Base-by-base conservation (phyloP, 2,113 vertebrate species). In the Limnothrissa miodon region DNA sequence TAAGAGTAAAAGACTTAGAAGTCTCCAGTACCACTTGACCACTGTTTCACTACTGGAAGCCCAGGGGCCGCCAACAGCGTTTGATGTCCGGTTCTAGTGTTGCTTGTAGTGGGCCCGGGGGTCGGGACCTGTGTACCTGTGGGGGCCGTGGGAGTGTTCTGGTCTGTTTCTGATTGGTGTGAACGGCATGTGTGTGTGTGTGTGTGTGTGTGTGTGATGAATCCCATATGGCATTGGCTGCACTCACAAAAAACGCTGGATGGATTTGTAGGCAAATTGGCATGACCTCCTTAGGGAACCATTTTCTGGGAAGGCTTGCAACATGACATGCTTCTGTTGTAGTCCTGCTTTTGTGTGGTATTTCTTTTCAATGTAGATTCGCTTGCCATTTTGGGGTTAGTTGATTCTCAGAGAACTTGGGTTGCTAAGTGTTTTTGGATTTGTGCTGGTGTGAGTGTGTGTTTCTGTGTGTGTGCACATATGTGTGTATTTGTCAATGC, bases 91-190 rank as follows among this genome's bases (percentile, higher is more conserved):
- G 51, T 23, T 2, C 6, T 21, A 21, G 19, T 19, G 21, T 19
- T 56, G 51, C 21, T 21, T 19, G 4, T 29, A 17, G 66, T 36
- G 29, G 36, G 11, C 33, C 15, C 36, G 66, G 29, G 15, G 66
- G 59, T 62, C 59, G 29, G 25, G 59, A 62, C 59, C 59, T 29
- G 9, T 62, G 25, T 62, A 62, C 25, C 66, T 74, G 66, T 0
- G 13, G 33, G 66, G 66, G 25, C 66, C 29, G 15, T 36, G 66
- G 29, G 66, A 74, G 66, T 13, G 66, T 15, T 36, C 13, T 33
- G 66, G 66, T 74, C 66, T 36, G 62, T 33, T 70, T 70, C 62
- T 74, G 29, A 74, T 74, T 74, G 66, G 25, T 74, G 13, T 36
- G 33, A 33, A 33, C 19, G n/a, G 46, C 17, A 13, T 48, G 46